Evolutionary conservation across 2,797 vertebrate genomes (phyloP), one percentile per base, ranked within the genome.

Genomic region (Mormyrus hasselquistii): DNA sequence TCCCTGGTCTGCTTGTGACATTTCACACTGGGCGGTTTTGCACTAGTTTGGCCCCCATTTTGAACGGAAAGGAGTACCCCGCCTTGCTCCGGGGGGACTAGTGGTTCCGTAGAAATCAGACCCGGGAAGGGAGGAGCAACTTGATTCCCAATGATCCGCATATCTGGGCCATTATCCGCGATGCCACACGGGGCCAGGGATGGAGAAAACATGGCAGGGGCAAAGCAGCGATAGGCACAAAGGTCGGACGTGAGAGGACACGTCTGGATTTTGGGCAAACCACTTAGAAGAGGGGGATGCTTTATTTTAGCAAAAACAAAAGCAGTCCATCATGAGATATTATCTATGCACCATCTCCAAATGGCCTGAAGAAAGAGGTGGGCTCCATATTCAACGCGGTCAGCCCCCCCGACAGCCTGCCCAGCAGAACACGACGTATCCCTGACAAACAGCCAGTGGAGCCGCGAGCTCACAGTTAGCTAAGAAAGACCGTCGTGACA

Each of bases 271-370:
- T 62, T 16, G 59, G 86, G 57, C 86, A 87, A 87, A 16, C 12
- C 38, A 69, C 57, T 87, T 44, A n/a, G 84, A 14, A 10, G 16
- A 7, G 50, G 50, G 84, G 50, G 44, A 9, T 22, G 44, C 38
- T 57, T 85, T 29, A 47, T 85, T 85, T 85, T 12, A 47, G 14
- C 85, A 79, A 79, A 79, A 79, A 73, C 59, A 73, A 88, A 83
- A 59, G 50, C 8, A 59, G 53, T 44, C 73, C 73, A 47, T 57
- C 29, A 0, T 88, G 19, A 82, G 41, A 52, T 25, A 62, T 41
- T 25, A 41, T 50, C 85, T 87, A 47, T 73, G n/a, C 65, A 34
- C 22, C 87, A 19, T 79, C 29, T 34, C 29, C 69, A 29, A 53
- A 57, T 29, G 25, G 49, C 5, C 69, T 25, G 82, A n/a, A 73